Conservation (phyloP, 1,140 invertebrate genomes). For the Drosophila seguyi region DNA sequence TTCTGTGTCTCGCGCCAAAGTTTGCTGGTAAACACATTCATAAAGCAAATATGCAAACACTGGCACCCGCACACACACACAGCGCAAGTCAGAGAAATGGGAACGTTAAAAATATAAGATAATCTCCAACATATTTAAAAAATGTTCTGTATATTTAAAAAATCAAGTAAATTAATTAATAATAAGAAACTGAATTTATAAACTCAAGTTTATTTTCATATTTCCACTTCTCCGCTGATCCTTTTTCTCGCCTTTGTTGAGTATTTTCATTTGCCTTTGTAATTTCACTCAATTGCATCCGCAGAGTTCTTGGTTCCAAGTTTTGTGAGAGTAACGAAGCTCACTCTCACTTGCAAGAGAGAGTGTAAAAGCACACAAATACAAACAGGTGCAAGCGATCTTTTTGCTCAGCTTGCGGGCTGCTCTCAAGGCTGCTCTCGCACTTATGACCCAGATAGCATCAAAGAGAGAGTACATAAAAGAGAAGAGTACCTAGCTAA, state of each 20-base stretch:
- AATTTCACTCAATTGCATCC: background rate
- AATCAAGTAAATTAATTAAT: too few relatives aligned
- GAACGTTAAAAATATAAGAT: background rate
- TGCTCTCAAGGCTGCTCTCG: too few relatives aligned
- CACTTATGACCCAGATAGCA: too few relatives aligned
- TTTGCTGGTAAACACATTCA: conserved; percentile 83
- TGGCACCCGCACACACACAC: conserved; percentile 3
- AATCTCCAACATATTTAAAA: too few relatives aligned
- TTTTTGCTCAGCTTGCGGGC: too few relatives aligned
- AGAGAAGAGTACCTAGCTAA: too few relatives aligned
- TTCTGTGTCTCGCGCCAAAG: conserved; percentile 53
- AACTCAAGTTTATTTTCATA: too few relatives aligned
- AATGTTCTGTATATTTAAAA: too few relatives aligned
- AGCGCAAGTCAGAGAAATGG: background rate
- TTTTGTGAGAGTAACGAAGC: background rate
- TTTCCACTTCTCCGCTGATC: too few relatives aligned
- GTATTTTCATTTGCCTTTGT: background rate
- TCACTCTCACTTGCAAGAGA: background rate
- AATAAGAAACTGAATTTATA: too few relatives aligned
- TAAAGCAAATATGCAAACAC: conserved; percentile 79
- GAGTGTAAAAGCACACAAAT: background rate
- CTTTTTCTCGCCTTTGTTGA: background rate
- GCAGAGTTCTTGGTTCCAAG: too few relatives aligned
- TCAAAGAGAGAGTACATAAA: too few relatives aligned
- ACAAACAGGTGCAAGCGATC: background rate